Evolutionary conservation across 2,797 vertebrate genomes (phyloP), one percentile per base, ranked within the genome.

Genomic region (Megalops cyprinoides): DNA sequence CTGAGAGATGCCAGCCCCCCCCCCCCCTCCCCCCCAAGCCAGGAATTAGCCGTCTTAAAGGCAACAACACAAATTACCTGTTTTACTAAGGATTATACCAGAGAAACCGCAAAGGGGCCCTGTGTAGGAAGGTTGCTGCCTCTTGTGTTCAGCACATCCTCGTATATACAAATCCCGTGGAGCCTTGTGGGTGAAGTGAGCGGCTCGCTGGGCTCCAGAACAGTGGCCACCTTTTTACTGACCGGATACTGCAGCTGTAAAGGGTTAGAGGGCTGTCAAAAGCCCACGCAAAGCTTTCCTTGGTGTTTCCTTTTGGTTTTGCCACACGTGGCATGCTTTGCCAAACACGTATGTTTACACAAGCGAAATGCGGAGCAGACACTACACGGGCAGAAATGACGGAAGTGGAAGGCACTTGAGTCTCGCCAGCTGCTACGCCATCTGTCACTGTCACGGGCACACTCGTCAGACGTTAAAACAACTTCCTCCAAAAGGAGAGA

Each of bases 371-470:
- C 90, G 90, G 89, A 82, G 81, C 90, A 90, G 91, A 92, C 89
- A 86, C 87, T 81, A 73, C 67, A 44, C 37, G 87, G 88, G 85
- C 79, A 83, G 85, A 79, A 82, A 86, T 79, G 88, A 83, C 79
- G 85, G 85, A 88, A 91, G 89, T 89, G 90, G 91, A 92, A 91
- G 87, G 88, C 90, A 90, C 90, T 92, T 91, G 92, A 94, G 90
- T 86, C 89, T 87, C 91, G 90, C 92, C 93, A 94, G 93, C 92
- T 94, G 94, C 93, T 92, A 88, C 89, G 88, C 93, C 94, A 95
- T 95, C 94, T 94, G 94, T 94, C 93, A 93, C 89, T 92, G 92
- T 94, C 92, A 91, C 85, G 90, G 89, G 87, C 89, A 84, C 81
- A 89, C 90, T 92, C 84, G 88, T 90, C 91, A 94, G 92, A 92